Conservation (phyloP, 2,113 vertebrate genomes). For the Diglossa brunneiventris region DNA sequence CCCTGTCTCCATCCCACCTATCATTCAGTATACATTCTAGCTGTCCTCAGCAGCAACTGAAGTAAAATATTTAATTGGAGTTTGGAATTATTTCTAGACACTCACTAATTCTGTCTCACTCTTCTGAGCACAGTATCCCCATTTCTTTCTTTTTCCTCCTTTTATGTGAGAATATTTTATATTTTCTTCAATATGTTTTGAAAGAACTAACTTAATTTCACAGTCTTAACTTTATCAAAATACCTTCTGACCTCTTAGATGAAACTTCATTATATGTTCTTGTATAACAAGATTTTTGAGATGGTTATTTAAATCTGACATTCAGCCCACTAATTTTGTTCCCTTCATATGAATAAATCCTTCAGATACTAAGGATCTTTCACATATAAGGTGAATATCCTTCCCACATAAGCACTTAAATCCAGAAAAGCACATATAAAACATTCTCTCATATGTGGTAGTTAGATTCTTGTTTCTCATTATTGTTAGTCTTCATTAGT, state of each 20-base stretch:
- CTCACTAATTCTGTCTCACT: not conserved
- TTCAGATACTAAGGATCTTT: not conserved
- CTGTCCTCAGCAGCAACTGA: not conserved
- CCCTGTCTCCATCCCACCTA: not conserved
- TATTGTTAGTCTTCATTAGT: not conserved
- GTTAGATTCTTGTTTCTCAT: not conserved
- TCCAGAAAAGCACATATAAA: not conserved
- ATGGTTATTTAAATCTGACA: not conserved
- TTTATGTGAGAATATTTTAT: not conserved
- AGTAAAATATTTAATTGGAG: not conserved
- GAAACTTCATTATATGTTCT: not conserved
- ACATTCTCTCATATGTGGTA: not conserved
- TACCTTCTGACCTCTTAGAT: not conserved
- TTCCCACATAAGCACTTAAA: not conserved
- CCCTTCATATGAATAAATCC: not conserved
- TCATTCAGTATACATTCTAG: not conserved
- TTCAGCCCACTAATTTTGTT: not conserved
- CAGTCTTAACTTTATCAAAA: not conserved
- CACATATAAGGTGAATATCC: not conserved
- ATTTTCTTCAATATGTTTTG: not conserved
- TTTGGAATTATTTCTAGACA: not conserved
- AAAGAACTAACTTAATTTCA: not conserved
- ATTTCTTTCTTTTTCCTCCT: not conserved
- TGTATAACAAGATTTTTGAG: not conserved
- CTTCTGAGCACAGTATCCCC: not conserved